Conservation (phyloP, 1,140 invertebrate genomes). For the Catajapyx aquilonaris region DNA sequence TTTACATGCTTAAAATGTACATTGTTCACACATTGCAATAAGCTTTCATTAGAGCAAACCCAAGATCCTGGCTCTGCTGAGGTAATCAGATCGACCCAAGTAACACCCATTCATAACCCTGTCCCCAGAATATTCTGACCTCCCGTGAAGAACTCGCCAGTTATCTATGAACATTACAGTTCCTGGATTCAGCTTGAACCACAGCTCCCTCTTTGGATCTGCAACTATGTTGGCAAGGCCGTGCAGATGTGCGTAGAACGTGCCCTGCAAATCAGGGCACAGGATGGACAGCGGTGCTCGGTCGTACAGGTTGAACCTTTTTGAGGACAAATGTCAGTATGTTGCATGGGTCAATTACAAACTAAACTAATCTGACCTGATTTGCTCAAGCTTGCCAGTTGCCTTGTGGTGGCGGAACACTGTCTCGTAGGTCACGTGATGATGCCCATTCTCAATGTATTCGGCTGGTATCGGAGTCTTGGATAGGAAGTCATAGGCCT, state of each 20-base stretch:
- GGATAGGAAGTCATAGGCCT: constrained; percentile 31
- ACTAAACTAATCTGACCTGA: constrained; percentile 8
- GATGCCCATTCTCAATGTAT: constrained; percentile 33
- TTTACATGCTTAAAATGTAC: not conserved
- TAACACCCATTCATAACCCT: constrained; percentile 34
- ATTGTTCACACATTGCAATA: not conserved
- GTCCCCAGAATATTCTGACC: constrained; percentile 35
- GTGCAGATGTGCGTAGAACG: constrained; percentile 38
- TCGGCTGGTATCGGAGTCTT: constrained; percentile 32
- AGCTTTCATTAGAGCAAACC: constrained; percentile 14
- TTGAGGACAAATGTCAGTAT: constrained; percentile 1
- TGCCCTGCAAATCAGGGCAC: constrained; percentile 22
- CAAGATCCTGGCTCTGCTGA: constrained; percentile 28
- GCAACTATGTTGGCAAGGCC: constrained; percentile 30
- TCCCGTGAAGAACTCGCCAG: constrained; percentile 48
- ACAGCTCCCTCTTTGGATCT: constrained; percentile 26
- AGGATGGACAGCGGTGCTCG: constrained; percentile 33
- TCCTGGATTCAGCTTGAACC: constrained; percentile 37
- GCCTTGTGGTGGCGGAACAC: not conserved
- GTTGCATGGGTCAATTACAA: not conserved
- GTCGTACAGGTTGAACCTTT: constrained; percentile 44
- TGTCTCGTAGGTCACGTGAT: too few species aligned
- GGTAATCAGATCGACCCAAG: constrained; percentile 29
- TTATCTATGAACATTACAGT: constrained; percentile 49
- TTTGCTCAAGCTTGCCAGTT: constrained; percentile 10